Conservation (phyloP, 2,797 vertebrate genomes). For the Hippoglossus hippoglossus region DNA sequence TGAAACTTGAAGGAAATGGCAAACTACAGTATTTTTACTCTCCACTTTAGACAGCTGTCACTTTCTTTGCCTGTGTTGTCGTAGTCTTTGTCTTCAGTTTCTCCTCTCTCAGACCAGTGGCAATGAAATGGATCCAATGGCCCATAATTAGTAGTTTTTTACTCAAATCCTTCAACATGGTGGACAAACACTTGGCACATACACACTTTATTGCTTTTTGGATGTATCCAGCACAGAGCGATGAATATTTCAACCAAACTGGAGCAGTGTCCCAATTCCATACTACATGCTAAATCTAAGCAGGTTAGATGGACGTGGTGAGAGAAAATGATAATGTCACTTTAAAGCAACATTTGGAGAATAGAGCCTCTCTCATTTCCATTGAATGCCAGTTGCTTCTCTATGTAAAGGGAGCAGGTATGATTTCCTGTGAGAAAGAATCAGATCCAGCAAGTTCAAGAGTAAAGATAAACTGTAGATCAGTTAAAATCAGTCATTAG, state of each 20-base stretch:
- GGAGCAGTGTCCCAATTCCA: too few species aligned
- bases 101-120: not conserved
- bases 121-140: not conserved
- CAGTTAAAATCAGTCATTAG: too few species aligned
- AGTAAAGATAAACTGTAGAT: too few species aligned
- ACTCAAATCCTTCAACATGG: not conserved
- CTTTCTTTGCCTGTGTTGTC: not conserved
- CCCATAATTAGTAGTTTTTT: not conserved
- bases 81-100: not conserved
- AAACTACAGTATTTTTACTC: not conserved
- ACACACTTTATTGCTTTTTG: not conserved
- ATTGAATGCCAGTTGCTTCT: too few species aligned
- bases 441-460: too few species aligned
- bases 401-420: too few species aligned
- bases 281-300: too few species aligned
- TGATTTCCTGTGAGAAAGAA: too few species aligned
- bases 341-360: too few species aligned
- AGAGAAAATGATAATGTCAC: too few species aligned
- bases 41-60: not conserved
- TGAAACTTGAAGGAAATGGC: conserved; percentile 12
- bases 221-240: not conserved
- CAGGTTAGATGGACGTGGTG: too few species aligned
- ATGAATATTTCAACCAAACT: not conserved
- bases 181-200: not conserved
- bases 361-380: too few species aligned